Base-by-base conservation (phyloP, 2,113 vertebrate species). In the Phainopepla nitens region DNA sequence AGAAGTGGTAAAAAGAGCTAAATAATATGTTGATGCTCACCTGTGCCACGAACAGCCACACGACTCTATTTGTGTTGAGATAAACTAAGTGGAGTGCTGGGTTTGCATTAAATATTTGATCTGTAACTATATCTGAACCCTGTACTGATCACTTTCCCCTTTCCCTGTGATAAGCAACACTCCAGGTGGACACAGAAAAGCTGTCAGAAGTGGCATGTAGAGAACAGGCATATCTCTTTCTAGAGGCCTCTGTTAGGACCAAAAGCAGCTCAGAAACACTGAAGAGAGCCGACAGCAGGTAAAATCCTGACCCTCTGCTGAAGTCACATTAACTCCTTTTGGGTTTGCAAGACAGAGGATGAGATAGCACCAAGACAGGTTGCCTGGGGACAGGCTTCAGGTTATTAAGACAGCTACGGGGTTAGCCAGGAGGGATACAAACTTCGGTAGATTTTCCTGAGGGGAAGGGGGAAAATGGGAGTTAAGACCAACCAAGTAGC, bases 371-470 rank as follows among this genome's bases (percentile, higher is more conserved):
- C 97, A 93, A 96, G 96, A 95, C 19, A 93, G 82, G 92, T 98
- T 92, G 98, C 98, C 97, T 97, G 97, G 96, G 97, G 98, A 98
- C 88, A 97, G 47, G 87, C 31, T 96, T 91, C 89, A 96, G 96
- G 95, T 96, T 96, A 95, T 97, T 97, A 96, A 96, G 93, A 96
- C 93, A 95, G 96, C 97, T 93, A 93, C 64, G 5, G 91, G 94
- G 93, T 64, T 93, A 91, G 94, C 96, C 95, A 90, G 93, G 70
- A 89, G 95, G 94, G 85, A 84, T 96, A 97, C 93, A 93, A 95
- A 92, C 91, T 97, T 95, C 56, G 85, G 83, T 61, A 70, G 70
- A 51, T 47, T 93, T 96, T 98, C 97, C 93, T 95, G 88, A 88
- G 87, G 95, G 96, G 69, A 93, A 94, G 85, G 61, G 83, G 81